These are phyloP conservation scores for Halcyon badia DNA, from an alignment of 2,797 vertebrate genomes.

Conservation along the genomic window DNA sequence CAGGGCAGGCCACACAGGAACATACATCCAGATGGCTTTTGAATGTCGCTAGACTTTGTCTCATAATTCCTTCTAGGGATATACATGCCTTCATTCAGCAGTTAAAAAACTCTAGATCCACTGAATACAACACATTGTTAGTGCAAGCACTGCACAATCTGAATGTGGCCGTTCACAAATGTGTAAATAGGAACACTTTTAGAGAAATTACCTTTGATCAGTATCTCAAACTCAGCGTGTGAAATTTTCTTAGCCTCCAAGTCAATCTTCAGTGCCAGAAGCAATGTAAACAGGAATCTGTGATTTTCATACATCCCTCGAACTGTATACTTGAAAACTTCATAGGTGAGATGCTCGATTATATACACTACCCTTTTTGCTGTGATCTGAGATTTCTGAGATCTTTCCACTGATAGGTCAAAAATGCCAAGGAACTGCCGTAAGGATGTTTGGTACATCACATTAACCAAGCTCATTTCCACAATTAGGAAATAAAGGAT, in stretches of 20 bases:
- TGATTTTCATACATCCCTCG: conserved; percentile 87
- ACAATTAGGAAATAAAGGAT: conserved; percentile 91
- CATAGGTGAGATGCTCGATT: conserved; percentile 84
- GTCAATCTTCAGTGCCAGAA: conserved; percentile 88
- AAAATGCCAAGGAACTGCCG: conserved; percentile 88
- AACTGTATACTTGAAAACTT: conserved; percentile 85
- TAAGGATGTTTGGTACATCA: conserved; percentile 91
- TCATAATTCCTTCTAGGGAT: not conserved
- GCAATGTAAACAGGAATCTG: conserved; percentile 88
- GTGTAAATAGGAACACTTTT: not conserved
- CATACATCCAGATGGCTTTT: too few relatives aligned
- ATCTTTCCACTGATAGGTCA: conserved; percentile 84
- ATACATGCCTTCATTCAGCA: not conserved
- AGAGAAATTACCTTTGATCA: conserved; percentile 87
- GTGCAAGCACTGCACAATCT: not conserved
- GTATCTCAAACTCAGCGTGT: conserved; percentile 84
- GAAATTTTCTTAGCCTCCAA: conserved; percentile 85
- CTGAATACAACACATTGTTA: not conserved
- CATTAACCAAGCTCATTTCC: conserved; percentile 89
- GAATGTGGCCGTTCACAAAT: not conserved
- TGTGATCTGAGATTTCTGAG: conserved; percentile 83
- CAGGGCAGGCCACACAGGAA: too few relatives aligned
- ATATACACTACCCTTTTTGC: conserved; percentile 85
- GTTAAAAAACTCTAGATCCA: not conserved
- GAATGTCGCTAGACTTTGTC: too few relatives aligned